Percentiles rank a stretch among this genome's conserved stretches.
phyloP scores from a whole-genome alignment of 2,113 vertebrate genomes.

The Phasianus colchicus region DNA sequence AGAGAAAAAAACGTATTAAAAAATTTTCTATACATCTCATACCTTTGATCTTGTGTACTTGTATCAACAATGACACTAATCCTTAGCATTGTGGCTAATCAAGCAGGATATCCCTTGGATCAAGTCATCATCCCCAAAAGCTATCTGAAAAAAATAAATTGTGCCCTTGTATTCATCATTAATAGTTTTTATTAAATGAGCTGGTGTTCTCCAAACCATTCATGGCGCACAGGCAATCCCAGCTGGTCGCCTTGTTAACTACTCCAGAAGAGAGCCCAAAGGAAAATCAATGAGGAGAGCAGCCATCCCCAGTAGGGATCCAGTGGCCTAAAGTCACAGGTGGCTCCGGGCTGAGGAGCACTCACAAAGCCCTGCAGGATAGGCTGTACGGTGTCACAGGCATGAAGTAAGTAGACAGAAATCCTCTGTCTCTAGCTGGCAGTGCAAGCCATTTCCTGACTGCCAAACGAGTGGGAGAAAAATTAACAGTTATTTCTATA shows the following conservation, averaged over 20 bases:
- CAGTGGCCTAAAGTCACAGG: neutral
- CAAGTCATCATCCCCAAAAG: neutral
- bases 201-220: neutral
- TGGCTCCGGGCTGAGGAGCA: neutral
- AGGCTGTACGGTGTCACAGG: rapidly evolving
- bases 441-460: neutral
- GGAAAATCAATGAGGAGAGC: neutral
- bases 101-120: neutral
- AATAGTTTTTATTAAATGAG: neutral
- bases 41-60: neutral
- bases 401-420: neutral
- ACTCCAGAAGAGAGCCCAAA: neutral
- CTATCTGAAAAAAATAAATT: neutral
- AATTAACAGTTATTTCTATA: neutral
- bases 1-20: neutral
- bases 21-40: neutral
- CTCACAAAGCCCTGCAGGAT: neutral
- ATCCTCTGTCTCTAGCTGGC: neutral
- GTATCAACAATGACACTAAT: neutral
- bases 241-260: neutral
- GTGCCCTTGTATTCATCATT: neutral
- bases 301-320: neutral
- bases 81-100: neutral
- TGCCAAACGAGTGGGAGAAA: neutral
- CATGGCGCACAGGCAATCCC: neutral